Percentiles rank a stretch among this genome's conserved stretches.
These are phyloP conservation scores for Vimba vimba DNA, from an alignment of 2,113 vertebrate species.

Conservation along the genomic window DNA sequence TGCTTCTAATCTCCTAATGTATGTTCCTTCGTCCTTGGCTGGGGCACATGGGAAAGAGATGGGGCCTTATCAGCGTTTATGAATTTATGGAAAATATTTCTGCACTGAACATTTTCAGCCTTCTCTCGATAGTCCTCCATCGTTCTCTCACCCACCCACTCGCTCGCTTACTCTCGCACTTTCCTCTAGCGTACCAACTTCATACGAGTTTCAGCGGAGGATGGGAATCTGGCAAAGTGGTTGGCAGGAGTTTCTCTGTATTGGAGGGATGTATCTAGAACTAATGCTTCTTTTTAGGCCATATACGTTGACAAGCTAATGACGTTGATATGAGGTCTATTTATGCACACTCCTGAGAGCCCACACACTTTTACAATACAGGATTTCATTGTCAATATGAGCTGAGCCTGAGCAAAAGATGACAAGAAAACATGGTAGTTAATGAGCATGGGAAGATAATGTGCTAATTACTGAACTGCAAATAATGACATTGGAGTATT, in stretches of 20 bases:
- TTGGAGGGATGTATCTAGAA: background rate
- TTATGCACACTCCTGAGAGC: background rate
- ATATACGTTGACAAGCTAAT: background rate
- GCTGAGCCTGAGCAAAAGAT: background rate
- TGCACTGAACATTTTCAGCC: slow-evolving; percentile 47
- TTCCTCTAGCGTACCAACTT: background rate
- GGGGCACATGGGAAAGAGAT: slow-evolving; percentile 73
- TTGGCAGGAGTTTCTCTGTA: slow-evolving; percentile 1
- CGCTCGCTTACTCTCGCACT: background rate
- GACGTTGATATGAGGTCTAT: background rate
- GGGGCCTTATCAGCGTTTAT: slow-evolving; percentile 76
- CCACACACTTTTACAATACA: background rate
- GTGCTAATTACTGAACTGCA: background rate
- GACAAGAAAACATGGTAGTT: background rate
- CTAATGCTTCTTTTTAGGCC: background rate
- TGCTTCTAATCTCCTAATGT: slow-evolving; percentile 75
- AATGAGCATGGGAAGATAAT: background rate
- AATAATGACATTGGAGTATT: background rate
- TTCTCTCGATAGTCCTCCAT: background rate
- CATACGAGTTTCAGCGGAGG: background rate
- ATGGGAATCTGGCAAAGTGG: background rate
- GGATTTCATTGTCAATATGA: background rate
- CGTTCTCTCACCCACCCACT: background rate
- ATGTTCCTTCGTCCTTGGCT: slow-evolving; percentile 74
- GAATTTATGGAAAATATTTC: slow-evolving; percentile 75